These are phyloP conservation scores for Pseudomyrmex pallidus DNA, from an alignment of 1,140 invertebrate species.

Conservation along the genomic window DNA sequence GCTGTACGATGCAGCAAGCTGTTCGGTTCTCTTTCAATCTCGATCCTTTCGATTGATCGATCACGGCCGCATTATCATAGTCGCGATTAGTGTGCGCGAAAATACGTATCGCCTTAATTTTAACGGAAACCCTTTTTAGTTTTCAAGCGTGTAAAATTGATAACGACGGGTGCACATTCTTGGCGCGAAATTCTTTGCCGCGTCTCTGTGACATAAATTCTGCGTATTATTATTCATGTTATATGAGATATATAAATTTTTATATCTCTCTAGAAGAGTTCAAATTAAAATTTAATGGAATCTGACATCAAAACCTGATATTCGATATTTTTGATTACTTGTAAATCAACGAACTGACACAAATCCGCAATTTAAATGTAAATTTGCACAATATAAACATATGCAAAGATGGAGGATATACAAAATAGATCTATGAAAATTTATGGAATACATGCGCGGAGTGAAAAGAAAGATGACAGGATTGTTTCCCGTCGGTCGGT, in stretches of 20 bases:
- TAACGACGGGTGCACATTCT: too few species aligned
- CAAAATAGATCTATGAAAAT: not conserved
- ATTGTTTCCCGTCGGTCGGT: not conserved
- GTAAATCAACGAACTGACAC: too few species aligned
- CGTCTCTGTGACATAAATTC: too few species aligned
- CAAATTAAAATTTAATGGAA: too few species aligned
- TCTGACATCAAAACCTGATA: too few species aligned
- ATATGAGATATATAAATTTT: too few species aligned
- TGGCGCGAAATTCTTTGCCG: too few species aligned
- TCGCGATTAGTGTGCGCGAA: not conserved
- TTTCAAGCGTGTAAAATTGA: too few species aligned
- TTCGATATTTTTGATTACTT: too few species aligned
- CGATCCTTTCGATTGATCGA: constrained; percentile 3
- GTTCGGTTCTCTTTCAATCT: constrained; percentile 22
- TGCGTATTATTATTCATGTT: too few species aligned
- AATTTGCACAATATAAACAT: not conserved
- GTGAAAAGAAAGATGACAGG: not conserved
- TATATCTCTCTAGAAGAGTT: too few species aligned
- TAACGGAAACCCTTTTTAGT: not conserved
- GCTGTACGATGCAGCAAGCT: constrained; percentile 23
- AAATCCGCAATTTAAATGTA: not conserved
- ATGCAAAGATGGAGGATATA: not conserved
- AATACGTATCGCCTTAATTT: not conserved
- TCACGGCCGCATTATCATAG: not conserved
- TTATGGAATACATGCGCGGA: not conserved